phyloP scores from a whole-genome alignment of 2,113 vertebrate species.

The Sorex fumeus region DNA sequence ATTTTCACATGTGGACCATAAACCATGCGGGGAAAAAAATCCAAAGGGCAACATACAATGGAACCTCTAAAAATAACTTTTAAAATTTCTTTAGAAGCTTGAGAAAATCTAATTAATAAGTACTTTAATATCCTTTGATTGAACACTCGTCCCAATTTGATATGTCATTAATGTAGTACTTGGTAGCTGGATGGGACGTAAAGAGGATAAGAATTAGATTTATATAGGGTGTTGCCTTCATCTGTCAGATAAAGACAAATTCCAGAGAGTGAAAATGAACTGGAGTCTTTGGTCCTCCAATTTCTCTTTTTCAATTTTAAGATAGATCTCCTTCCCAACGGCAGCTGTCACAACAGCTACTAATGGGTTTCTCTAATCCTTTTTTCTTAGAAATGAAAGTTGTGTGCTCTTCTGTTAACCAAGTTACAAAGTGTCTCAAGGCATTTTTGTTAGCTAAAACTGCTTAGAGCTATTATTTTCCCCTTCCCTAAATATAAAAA shows the following conservation, averaged over 20 bases:
- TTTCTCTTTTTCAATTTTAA: conserved; percentile 79
- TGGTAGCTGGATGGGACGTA: conserved; percentile 70
- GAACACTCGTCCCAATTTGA: conserved; percentile 73
- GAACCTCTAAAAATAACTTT: conserved; percentile 14
- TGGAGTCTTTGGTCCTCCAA: conserved; percentile 61
- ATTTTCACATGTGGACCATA: conserved; percentile 57
- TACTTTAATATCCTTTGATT: conserved; percentile 70
- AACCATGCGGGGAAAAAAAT: conserved; percentile 5
- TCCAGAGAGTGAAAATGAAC: conserved; percentile 82
- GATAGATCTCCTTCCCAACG: conserved; percentile 79
- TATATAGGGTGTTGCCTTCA: conserved; percentile 79
- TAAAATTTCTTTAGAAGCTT: conserved; percentile 70
- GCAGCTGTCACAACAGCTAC: conserved; percentile 82
- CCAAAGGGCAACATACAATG: conserved; percentile 45
- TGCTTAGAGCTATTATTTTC: conserved; percentile 69
- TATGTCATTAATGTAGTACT: conserved; percentile 76
- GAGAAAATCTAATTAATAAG: conserved; percentile 74
- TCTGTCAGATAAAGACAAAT: conserved; percentile 83
- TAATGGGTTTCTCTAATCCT: conserved; percentile 85
- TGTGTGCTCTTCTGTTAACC: conserved; percentile 75
- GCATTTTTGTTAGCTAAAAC: conserved; percentile 70
- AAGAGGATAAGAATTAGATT: conserved; percentile 77
- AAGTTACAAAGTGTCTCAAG: conserved; percentile 77
- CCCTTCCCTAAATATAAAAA: conserved; percentile 23
- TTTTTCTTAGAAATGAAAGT: conserved; percentile 81